Percentiles rank a stretch among this genome's conserved stretches.
Evolutionary conservation across 2,797 vertebrate species (phyloP).

Genomic region (Helarctos malayanus): DNA sequence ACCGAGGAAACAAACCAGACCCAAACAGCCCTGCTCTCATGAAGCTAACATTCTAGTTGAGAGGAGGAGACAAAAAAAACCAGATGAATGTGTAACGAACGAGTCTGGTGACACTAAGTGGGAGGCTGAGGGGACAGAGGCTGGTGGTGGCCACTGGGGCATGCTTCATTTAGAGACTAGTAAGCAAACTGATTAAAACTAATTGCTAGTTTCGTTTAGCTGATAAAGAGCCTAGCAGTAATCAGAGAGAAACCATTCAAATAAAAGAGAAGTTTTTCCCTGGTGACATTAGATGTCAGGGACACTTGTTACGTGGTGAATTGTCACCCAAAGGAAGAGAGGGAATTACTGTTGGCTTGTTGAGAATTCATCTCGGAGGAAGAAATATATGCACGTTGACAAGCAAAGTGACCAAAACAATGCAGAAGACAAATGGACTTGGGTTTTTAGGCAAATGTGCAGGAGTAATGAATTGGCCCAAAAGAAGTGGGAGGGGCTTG

Average conservation of each 20-base stretch:
- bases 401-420: not conserved
- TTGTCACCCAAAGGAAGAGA: not conserved
- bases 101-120: fast-evolving
- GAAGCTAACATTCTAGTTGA: not conserved
- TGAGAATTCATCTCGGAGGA: not conserved
- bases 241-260: not conserved
- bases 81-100: fast-evolving
- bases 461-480: not conserved
- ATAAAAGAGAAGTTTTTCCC: not conserved
- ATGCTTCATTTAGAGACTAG: not conserved
- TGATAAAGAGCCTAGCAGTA: not conserved
- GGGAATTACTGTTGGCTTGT: not conserved
- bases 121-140: not conserved
- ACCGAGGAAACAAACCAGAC: not conserved
- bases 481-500: not conserved
- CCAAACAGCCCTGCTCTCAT: not conserved
- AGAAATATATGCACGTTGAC: not conserved
- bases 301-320: not conserved
- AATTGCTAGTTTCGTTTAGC: not conserved
- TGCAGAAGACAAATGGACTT: not conserved
- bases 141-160: not conserved
- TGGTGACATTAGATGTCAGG: not conserved
- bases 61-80: not conserved
- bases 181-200: not conserved
- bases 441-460: not conserved